Evolutionary conservation across 2,888 invertebrate species (phyloP), one percentile per base, ranked within the genome.

Genomic region (Thymelicus acteon): DNA sequence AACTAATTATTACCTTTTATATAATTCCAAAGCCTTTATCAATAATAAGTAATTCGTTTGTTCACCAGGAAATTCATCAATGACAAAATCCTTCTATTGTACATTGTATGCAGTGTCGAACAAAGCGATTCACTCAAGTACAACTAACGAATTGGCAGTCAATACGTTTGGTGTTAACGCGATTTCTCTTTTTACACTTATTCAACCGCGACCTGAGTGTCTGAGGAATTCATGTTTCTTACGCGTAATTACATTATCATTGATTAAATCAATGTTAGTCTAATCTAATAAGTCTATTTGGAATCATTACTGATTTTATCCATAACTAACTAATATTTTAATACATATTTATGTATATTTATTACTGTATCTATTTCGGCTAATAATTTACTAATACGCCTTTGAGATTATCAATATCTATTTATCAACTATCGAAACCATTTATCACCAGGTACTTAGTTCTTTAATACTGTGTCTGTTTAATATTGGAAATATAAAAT

Each of bases 131-230:
- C 8, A 52, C 19, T 12, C 63, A 39, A 63, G 63, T 37, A 63
- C 49, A 52, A 49, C 52, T 63, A 58, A 48, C 60, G 13, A 63
- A 64, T 70, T 70, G 49, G 69, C 7, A 70, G 69, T 64, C 69
- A 60, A 64, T 70, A 64, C 58, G n/a, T 48, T 62, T 63, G 60
- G 69, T 47, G 58, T 64, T 64, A 64, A 31, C 60, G 31, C 63
- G 69, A 63, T 70, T 70, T 70, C 69, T 64, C 69, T 70, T 70
- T 69, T 70, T 48, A 31, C 40, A 49, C 7, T 40, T 40, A 39
- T 39, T 47, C 69, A 69, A 69, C 63, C 69, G 69, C 57, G 58
- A 69, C 60, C 39, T 6, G 67, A 67, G 58, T 24, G 48, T 8
- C 37, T 24, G 8, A 69, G 69, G 69, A 63, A 69, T 69, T 47